Evolutionary conservation across 30 jellyfish, hydroid and myxozoan genomes (phyloP), one percentile per base, ranked within the genome.

Genomic region (Turritopsis rubra): DNA sequence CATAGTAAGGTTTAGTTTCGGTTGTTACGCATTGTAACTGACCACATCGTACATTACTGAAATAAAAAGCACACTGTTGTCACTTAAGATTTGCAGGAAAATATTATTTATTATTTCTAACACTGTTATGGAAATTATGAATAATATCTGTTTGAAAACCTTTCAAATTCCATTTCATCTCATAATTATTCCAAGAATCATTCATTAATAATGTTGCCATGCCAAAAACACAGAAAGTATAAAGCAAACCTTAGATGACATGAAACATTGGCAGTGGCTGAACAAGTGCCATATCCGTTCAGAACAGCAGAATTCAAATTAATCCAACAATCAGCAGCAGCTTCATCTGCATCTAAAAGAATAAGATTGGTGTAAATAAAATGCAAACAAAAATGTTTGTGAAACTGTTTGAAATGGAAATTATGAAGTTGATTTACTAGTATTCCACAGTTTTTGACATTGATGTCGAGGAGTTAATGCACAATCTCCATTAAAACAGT

Each of bases 271-370:
- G 25, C 26, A 18, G 84, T 65, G 21, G 96, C 88, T 52, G 80
- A 73, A 75, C 98, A 92, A 52, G 98, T 92, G 53, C 98, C 98
- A 85, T 60, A 88, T 20, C 98, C 98, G 8, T 60, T 73, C 24
- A 90, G 90, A 60, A 84, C 92, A 25, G 74, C 71, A 8, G 89
- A 79, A 73, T 92, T 92, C 70, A 92, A 54, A 52, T 85, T 81
- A n/a, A 53, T 77, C 96, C 96, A 92, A 79, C 98, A 92, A 28
- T 76, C 71, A 21, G 65, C 85, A 22, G 79, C 52, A 7, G 98
- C 98, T 1, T 75, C 66, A 0, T 52, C 73, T 13, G 98, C 87
- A 66, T 75, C 98, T 88, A 72, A 1, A 52, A 75, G 21, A 52
- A 25, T 25, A 28, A 30, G 18, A 77, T n/a, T 24, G 29, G 19